phyloP scores from a whole-genome alignment of 2,113 vertebrate species.

The Pseudopipra pipra region DNA sequence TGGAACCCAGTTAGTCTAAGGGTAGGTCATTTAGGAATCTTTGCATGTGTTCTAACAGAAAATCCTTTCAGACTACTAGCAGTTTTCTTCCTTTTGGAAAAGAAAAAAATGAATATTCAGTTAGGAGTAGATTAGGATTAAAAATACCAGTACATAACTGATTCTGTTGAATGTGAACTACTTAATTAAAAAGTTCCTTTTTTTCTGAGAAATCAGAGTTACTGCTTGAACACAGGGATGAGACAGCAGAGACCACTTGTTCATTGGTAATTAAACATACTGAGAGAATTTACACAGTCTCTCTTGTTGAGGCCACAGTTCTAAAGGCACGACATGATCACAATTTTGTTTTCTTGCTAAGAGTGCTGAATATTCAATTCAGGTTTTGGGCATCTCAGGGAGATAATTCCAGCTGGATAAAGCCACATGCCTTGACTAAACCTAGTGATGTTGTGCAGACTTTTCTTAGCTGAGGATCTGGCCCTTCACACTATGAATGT shows the following conservation, averaged over 20 bases:
- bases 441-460: neutral
- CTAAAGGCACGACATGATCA: neutral
- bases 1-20: neutral
- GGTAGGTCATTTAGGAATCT: neutral
- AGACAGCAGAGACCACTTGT: neutral
- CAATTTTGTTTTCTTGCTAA: neutral
- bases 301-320: neutral
- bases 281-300: neutral
- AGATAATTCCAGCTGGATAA: slow-evolving; percentile 16
- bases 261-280: neutral
- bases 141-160: neutral
- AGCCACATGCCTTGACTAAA: slow-evolving; percentile 29
- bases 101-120: neutral
- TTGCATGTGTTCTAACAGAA: neutral
- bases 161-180: slow-evolving; percentile 1
- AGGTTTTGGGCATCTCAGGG: slow-evolving; percentile 35
- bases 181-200: neutral
- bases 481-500: slow-evolving; percentile 11
- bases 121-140: neutral
- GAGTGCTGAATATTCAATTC: neutral
- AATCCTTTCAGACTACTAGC: neutral
- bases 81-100: neutral
- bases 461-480: neutral
- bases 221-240: neutral
- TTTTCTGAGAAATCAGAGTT: neutral